Base-by-base conservation (phyloP, 2,113 vertebrate genomes). In the Rafetus swinhoei region DNA sequence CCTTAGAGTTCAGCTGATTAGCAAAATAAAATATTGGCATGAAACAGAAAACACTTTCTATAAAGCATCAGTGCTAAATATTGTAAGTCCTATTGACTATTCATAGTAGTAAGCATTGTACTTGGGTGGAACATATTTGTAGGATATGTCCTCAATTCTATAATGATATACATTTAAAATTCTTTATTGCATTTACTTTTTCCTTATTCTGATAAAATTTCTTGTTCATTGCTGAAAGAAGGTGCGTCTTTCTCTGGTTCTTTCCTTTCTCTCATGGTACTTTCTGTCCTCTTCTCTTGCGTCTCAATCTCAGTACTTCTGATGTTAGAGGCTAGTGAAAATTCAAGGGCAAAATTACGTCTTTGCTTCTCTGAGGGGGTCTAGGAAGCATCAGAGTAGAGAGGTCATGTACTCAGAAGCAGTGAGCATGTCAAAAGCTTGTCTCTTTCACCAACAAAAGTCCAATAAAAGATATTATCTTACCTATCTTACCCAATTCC, bases 1-100 rank as follows among this genome's bases (percentile, higher is more conserved):
- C 8, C 52, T 59, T 82, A 77, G 74, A 94, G 90, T 27, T 16
- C 90, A 87, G 29, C 19, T 62, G 81, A 45, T 74, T 87, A 89
- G 62, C 19, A 81, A 60, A 85, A 10, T 52, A 45, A 85, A 93
- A 90, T 79, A 50, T 74, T 14, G 1, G 2, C 60, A 65, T 22
- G 54, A 72, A 15, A 13, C 89, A n/a, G 53, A 32, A 82, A 93
- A 60, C 8, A 25, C 1, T 35, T 72, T 72, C 65, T 24, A 54
- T 54, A 54, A 54, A 54, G 53, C 53, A 54, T 54, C 14, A 79
- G 50, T 59, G 76, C 6, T 92, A 69, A 74, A 57, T 16, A 12
- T 85, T 76, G 39, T 0, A 6, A 85, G 83, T 85, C 21, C n/a
- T 88, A 69, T 85, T 90, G 54, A 87, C 86, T 93, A 72, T 50